A percentile compares a stretch with the other conserved stretches of the same genome.
These are phyloP conservation scores for Coracias cyanogaster DNA, from an alignment of 2,797 vertebrate genomes.

Conservation along the genomic window DNA sequence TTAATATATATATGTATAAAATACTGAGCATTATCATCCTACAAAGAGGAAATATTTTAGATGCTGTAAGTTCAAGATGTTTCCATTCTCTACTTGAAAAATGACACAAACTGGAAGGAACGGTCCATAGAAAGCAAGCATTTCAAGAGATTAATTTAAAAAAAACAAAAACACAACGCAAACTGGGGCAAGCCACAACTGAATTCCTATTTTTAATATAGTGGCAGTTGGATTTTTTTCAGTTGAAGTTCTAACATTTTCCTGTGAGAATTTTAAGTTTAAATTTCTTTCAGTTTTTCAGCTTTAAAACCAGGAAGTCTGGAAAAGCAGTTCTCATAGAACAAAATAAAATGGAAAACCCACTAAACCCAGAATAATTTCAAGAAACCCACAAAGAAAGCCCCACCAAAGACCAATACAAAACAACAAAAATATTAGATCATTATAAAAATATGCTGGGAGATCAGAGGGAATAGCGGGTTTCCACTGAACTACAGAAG, in stretches of 20 bases:
- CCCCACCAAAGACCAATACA: background rate
- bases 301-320: background rate
- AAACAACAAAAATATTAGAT: background rate
- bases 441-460: background rate
- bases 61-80: background rate
- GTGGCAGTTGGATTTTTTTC: background rate
- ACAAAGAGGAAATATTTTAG: background rate
- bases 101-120: background rate
- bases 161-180: background rate
- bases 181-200: background rate
- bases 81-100: background rate
- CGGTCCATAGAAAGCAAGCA: background rate
- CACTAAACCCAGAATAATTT: background rate
- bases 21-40: background rate
- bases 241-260: background rate
- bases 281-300: background rate
- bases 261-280: background rate
- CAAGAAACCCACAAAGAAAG: background rate
- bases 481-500: background rate
- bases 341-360: background rate
- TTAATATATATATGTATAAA: background rate
- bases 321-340: background rate
- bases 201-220: background rate
- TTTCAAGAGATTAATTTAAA: background rate
- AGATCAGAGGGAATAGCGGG: background rate